phyloP scores from a whole-genome alignment of 2,113 vertebrate genomes.

The Pygoscelis adeliae region DNA sequence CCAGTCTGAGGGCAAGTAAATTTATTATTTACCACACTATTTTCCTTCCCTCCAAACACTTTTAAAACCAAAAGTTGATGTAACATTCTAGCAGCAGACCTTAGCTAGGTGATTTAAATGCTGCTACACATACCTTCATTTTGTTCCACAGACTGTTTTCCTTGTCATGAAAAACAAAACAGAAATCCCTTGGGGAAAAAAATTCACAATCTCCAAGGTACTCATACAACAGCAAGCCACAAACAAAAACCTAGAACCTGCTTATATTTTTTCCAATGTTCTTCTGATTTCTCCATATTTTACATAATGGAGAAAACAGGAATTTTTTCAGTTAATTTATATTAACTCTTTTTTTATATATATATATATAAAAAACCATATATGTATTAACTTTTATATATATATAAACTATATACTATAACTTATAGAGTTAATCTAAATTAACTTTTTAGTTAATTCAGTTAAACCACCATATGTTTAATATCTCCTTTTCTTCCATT shows the following conservation, averaged over 20 bases:
- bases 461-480: background rate
- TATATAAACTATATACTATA: too few species aligned
- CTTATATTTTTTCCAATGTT: background rate
- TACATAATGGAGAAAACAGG: background rate
- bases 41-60: background rate
- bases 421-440: too few species aligned
- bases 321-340: background rate
- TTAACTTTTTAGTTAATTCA: too few species aligned
- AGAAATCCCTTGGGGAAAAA: conserved; percentile 22
- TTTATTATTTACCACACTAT: background rate
- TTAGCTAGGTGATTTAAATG: background rate
- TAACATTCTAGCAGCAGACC: background rate
- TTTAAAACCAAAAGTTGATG: background rate
- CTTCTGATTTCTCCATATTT: background rate
- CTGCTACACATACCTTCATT: background rate
- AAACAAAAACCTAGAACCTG: background rate
- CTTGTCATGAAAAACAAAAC: conserved; percentile 49
- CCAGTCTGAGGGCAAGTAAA: background rate
- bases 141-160: background rate
- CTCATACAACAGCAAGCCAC: background rate
- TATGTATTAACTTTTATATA: too few species aligned
- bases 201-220: background rate
- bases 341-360: too few species aligned
- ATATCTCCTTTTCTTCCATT: background rate
- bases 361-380: too few species aligned